Percentiles rank a stretch among this genome's conserved stretches.
These are phyloP conservation scores for Corythornis vintsioides DNA, from an alignment of 2,113 vertebrate genomes.

Conservation along the genomic window DNA sequence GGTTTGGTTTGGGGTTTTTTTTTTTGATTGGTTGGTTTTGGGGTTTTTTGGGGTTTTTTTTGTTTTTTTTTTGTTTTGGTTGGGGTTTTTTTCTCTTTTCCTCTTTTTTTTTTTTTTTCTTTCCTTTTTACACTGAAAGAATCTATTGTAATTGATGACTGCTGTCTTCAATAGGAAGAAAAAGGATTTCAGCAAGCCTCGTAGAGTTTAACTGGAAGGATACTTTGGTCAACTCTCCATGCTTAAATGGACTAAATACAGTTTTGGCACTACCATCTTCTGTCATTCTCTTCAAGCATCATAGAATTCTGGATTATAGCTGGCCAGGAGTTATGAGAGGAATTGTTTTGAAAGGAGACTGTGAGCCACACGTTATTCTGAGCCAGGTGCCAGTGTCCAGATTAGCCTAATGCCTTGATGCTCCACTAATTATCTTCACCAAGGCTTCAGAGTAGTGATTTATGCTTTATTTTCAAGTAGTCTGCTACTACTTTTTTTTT, in stretches of 20 bases:
- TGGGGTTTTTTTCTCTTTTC: background rate
- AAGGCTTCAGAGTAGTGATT: conserved; percentile 5
- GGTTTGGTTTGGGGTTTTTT: too few relatives aligned
- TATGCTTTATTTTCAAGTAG: conserved; percentile 17
- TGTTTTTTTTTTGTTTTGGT: background rate
- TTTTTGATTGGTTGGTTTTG: background rate
- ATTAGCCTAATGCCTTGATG: conserved; percentile 19
- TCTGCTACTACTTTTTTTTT: background rate
- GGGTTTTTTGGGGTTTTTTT: too few relatives aligned
- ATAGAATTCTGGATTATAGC: conserved; percentile 40
- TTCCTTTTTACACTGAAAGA: background rate
- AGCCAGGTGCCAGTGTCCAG: background rate
- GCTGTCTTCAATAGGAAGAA: background rate
- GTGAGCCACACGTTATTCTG: background rate
- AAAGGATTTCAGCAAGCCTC: conserved; percentile 42
- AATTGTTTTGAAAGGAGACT: conserved; percentile 42
- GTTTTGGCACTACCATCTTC: conserved; percentile 55
- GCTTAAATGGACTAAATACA: conserved; percentile 44
- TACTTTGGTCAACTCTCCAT: background rate
- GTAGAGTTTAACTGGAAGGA: conserved; percentile 29
- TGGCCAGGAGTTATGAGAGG: conserved; percentile 37
- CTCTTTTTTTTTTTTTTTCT: background rate
- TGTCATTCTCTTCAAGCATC: conserved; percentile 32
- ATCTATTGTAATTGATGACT: background rate
- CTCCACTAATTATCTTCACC: conserved; percentile 14